A percentile compares a stretch with the other conserved stretches of the same genome.
Evolutionary conservation across 2,888 invertebrate genomes (phyloP).

Genomic region (Andrena chrysosceles): DNA sequence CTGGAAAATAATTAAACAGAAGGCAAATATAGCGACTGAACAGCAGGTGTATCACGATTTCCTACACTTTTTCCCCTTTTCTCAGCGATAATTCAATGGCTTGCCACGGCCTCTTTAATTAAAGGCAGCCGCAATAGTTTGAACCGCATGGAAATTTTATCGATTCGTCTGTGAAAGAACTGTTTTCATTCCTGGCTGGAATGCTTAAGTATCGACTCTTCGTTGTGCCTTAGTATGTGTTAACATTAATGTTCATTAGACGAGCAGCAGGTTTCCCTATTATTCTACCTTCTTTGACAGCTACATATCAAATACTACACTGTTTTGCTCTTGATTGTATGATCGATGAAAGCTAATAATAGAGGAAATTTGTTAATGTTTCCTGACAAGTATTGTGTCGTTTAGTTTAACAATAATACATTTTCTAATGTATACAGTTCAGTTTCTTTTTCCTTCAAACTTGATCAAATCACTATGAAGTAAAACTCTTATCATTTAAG

Average conservation of each 20-base stretch:
- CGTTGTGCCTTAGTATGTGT: neutral
- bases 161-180: neutral
- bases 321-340: neutral
- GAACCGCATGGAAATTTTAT: conserved; percentile 40
- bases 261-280: neutral
- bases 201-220: conserved; percentile 3
- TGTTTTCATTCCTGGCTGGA: conserved; percentile 32
- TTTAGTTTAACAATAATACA: no score
- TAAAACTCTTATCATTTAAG: no score
- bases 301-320: neutral
- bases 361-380: neutral
- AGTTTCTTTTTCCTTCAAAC: no score
- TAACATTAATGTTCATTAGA: neutral
- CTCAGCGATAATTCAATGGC: conserved; percentile 38
- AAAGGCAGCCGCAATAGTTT: conserved; percentile 27
- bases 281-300: neutral
- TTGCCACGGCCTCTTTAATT: conserved; percentile 33
- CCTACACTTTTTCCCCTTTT: neutral
- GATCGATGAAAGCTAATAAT: neutral
- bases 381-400: neutral
- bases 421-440: no score
- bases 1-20: conserved; percentile 85
- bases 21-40: conserved; percentile 49
- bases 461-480: no score
- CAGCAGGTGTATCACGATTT: conserved; percentile 40